Evolutionary conservation across 1,140 invertebrate genomes (phyloP), one percentile per base, ranked within the genome.

Genomic region (Heliconius hewitsoni): DNA sequence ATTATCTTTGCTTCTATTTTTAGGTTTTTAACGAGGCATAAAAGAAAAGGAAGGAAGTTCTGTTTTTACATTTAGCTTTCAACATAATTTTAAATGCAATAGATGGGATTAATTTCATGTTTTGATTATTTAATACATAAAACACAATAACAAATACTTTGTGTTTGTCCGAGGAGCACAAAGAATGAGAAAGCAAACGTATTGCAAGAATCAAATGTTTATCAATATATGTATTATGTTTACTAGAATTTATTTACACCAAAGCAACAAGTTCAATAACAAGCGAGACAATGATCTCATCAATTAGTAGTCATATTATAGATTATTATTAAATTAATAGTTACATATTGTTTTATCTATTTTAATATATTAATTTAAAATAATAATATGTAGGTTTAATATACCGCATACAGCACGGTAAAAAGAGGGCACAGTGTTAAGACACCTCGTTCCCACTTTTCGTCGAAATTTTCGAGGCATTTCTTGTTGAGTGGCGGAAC

Each of bases 241-340:
- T 66, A 30, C 60, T 66, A 66, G 60, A 66, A 66, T 30, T 27
- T 66, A 66, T 66, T 66, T 66, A 66, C 60, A 66, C 60, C 60
- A 66, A 66, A 66, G n/a, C 60, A 66, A 66, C 60, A 66, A 66
- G 60, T 66, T 66, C 60, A 66, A 66, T 27, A 66, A 66, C 60
- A 66, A 66, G 60, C 27, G 60, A 66, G 60, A 66, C 60, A 66
- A 66, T 66, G 60, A 66, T 66, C 60, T 66, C 60, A 66, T 66
- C 60, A n/a, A 66, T 66, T 66, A 66, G 23, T 30, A 30, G 60
- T 5, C 60, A 30, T 66, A 23, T 27, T 23, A n/a, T n/a, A 13
- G 27, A 66, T 30, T 30, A 27, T 57, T 23, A 57, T 11, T 30
- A 66, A 27, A 30, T 11, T 66, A 66, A 30, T 13, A 66, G 9